Evolutionary conservation across 2,113 vertebrate genomes (phyloP), one percentile per base, ranked within the genome.

Genomic region (Mustela lutreola): DNA sequence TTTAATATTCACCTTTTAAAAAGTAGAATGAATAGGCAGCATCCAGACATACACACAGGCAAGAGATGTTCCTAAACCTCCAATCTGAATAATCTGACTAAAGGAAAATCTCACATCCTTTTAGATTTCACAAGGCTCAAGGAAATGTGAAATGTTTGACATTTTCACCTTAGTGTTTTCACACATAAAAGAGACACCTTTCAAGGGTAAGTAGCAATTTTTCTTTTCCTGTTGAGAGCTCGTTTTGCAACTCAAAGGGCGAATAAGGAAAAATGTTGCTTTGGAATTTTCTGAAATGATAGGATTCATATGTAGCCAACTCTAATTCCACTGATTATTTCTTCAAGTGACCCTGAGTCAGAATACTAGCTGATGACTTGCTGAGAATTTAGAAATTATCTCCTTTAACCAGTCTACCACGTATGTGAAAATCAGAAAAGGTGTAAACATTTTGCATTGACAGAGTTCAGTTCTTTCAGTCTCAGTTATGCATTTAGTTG

Each of bases 151-250:
- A 62, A 63, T 33, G 76, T 36, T 58, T 94, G 95, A 83, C 94
- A 76, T 93, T 89, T 93, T 92, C 92, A 89, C 79, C 89, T 95
- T 28, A 11, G 70, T 62, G 50, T 88, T 95, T 96, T 98, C 95
- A 91, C 95, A 92, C 94, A 11, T 96, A n/a, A 33, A 67, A 26
- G 48, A 95, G 95, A 93, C 96, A 96, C 96, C 80, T 97, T 87
- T 70, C 92, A 45, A 76, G 70, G 63, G 45, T 60, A 88, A 84
- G 70, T 45, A 62, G 63, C 63, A 76, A 80, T 85, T 90, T 80
- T 94, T 80, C 58, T 94, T 75, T 92, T 86, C 78, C 89, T 91
- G 87, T 79, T 60, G 62, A 92, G 88, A 97, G 14, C 33, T 60
- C 26, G 12, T 56, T 89, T 93, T 80, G 62, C 67, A 53, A 36